Evolutionary conservation across 2,113 vertebrate species (phyloP).

Genomic region (Colinus virginianus): DNA sequence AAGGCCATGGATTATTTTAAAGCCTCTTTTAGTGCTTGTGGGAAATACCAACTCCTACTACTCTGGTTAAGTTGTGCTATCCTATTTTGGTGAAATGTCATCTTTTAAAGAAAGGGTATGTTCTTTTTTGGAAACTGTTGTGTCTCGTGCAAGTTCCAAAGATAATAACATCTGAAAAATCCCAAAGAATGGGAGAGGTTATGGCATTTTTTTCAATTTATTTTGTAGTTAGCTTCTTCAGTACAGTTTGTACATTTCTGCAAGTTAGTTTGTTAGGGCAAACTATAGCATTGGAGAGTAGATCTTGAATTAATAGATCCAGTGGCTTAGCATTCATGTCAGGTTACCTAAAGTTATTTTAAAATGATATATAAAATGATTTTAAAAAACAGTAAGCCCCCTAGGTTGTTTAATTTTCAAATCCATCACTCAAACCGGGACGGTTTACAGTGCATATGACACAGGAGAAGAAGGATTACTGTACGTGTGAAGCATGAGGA

Average conservation of each 20-base stretch:
- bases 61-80: not conserved
- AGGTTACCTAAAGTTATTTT: conserved; percentile 59
- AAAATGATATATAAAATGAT: conserved; percentile 56
- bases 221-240: not conserved
- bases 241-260: conserved; percentile 4
- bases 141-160: not conserved
- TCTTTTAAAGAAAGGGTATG: not conserved
- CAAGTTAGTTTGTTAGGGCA: conserved; percentile 20
- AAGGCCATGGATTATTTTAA: not conserved
- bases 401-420: conserved; percentile 68
- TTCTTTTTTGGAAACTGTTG: not conserved
- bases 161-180: not conserved
- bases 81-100: not conserved
- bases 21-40: not conserved
- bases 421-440: conserved; percentile 54
- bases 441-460: conserved; percentile 47
- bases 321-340: conserved; percentile 1
- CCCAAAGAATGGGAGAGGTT: not conserved
- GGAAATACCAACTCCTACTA: not conserved
- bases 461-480: conserved; percentile 46
- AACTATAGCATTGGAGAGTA: not conserved
- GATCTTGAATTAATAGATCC: conserved; percentile 43
- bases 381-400: conserved; percentile 62
- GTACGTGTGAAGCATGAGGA: conserved; percentile 39
- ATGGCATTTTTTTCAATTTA: not conserved